phyloP scores from a whole-genome alignment of 2,113 vertebrate genomes.

The Glaucomys volans region DNA sequence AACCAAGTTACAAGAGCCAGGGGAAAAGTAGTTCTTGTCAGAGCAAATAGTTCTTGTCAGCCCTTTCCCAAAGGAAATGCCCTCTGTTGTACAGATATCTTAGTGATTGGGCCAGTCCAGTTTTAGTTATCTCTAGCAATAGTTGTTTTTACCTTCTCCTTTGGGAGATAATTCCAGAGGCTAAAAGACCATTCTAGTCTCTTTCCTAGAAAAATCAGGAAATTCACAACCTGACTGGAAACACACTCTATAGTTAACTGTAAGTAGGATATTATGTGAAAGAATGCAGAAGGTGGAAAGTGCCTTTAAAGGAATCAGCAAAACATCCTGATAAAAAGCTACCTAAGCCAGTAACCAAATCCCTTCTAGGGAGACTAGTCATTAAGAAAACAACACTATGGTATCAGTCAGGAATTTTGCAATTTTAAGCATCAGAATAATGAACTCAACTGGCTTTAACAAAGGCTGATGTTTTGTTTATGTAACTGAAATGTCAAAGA shows the following conservation, averaged over 20 bases:
- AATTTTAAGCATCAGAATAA: slow-evolving; percentile 32
- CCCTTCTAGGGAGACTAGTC: neutral
- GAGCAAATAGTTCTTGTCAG: slow-evolving; percentile 20
- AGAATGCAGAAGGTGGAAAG: neutral
- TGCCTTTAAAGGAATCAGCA: slow-evolving; percentile 50
- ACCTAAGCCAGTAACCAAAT: neutral
- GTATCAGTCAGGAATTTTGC: neutral
- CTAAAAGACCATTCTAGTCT: neutral
- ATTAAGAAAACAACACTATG: neutral
- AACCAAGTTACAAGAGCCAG: slow-evolving; percentile 32
- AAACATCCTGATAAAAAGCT: neutral
- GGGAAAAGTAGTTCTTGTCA: slow-evolving; percentile 17
- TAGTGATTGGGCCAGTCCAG: slow-evolving; percentile 7
- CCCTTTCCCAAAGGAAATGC: slow-evolving; percentile 22
- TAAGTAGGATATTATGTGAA: slow-evolving; percentile 29
- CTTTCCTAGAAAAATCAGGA: slow-evolving; percentile 22
- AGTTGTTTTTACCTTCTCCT: neutral
- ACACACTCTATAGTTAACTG: neutral
- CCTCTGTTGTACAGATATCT: neutral
- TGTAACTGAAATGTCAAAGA: slow-evolving; percentile 14
- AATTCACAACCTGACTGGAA: slow-evolving; percentile 41
- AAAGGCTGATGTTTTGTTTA: neutral
- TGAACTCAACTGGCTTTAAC: neutral
- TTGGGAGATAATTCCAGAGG: neutral
- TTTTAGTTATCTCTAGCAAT: neutral